phyloP scores from a whole-genome alignment of 2,888 invertebrate species.

The Blera fallax region DNA sequence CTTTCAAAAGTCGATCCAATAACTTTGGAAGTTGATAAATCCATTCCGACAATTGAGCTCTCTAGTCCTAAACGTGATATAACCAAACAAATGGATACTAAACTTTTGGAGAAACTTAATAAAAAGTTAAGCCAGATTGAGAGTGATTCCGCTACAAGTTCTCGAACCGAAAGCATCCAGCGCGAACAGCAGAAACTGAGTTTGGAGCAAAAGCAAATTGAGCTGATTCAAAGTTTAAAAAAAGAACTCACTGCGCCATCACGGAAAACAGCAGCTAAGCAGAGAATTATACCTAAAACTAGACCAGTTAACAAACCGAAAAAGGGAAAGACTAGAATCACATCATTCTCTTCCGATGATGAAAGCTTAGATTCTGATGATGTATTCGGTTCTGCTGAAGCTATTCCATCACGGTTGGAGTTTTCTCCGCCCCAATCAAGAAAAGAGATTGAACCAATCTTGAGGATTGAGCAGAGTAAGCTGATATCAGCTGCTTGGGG shows the following conservation, averaged over 20 bases:
- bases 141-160: slow-evolving; percentile 89
- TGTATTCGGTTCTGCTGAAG: slow-evolving; percentile 89
- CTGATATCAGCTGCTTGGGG: slow-evolving; percentile 87
- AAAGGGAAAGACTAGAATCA: slow-evolving; percentile 87
- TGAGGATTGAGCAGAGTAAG: slow-evolving; percentile 88
- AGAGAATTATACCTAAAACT: slow-evolving; percentile 85
- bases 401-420: slow-evolving; percentile 87
- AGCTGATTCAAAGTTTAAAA: slow-evolving; percentile 84
- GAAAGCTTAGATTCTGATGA: slow-evolving; percentile 90
- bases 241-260: slow-evolving; percentile 84
- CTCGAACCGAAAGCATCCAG: slow-evolving; percentile 87
- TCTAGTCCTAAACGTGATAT: slow-evolving; percentile 89
- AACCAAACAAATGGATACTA: slow-evolving; percentile 87
- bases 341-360: slow-evolving; percentile 89
- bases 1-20: slow-evolving; percentile 88
- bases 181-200: slow-evolving; percentile 83
- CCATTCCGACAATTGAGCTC: slow-evolving; percentile 83
- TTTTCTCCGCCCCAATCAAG: slow-evolving; percentile 90
- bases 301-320: slow-evolving; percentile 85
- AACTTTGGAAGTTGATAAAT: slow-evolving; percentile 87
- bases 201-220: slow-evolving; percentile 83
- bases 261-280: slow-evolving; percentile 85
- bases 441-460: slow-evolving; percentile 88
- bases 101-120: slow-evolving; percentile 86
- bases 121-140: slow-evolving; percentile 89